Conservation (phyloP, 2,113 vertebrate species). For the Xenopus borealis region DNA sequence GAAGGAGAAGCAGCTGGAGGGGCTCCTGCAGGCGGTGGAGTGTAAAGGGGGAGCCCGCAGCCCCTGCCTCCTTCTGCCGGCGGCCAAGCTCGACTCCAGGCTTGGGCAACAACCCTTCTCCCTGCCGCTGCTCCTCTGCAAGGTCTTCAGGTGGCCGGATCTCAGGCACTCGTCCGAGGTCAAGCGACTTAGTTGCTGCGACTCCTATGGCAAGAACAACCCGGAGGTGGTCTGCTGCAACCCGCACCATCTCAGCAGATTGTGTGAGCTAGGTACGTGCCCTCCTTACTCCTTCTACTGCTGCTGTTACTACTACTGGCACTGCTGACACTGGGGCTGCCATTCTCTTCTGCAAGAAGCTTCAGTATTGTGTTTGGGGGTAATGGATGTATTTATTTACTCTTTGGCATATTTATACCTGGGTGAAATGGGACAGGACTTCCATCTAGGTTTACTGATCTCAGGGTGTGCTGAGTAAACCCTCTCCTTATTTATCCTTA, state of each 20-base stretch:
- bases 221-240: constrained; percentile 93
- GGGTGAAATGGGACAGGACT: too few relatives aligned
- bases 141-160: constrained; percentile 97
- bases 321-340: too few relatives aligned
- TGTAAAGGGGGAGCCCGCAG: constrained; percentile 85
- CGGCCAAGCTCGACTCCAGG: constrained; percentile 76
- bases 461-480: too few relatives aligned
- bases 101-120: constrained; percentile 77
- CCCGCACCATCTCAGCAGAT: constrained; percentile 94
- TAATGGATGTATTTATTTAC: too few relatives aligned
- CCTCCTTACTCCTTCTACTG: not conserved
- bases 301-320: too few relatives aligned
- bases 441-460: too few relatives aligned
- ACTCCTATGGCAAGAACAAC: constrained; percentile 89
- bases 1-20: constrained; percentile 92
- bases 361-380: too few relatives aligned
- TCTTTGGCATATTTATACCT: too few relatives aligned
- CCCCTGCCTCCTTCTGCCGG: constrained; percentile 83
- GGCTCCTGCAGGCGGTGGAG: constrained; percentile 89
- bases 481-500: too few relatives aligned
- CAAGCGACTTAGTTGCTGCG: constrained; percentile 92
- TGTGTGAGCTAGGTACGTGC: constrained; percentile 88
- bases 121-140: constrained; percentile 88
- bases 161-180: constrained; percentile 89
- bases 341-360: too few relatives aligned